phyloP scores from a whole-genome alignment of 1,140 invertebrate genomes.

The Orius insidiosus region DNA sequence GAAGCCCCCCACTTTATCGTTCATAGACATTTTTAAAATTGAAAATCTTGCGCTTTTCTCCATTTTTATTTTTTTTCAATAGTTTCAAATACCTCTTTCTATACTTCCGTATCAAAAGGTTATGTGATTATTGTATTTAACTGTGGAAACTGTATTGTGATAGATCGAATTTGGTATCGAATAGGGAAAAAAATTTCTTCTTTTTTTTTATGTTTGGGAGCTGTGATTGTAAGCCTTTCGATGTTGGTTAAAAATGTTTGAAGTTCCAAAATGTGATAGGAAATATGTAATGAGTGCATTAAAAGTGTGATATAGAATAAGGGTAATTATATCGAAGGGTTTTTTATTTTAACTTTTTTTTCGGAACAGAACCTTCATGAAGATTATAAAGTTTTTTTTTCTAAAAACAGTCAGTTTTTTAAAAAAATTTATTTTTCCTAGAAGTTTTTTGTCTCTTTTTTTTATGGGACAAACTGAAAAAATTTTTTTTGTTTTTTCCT shows the following conservation, averaged over 20 bases:
- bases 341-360: neutral
- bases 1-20: no score
- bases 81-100: neutral
- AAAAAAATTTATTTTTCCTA: no score
- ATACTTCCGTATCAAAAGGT: constrained; percentile 6
- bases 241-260: constrained; percentile 1
- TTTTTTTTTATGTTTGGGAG: neutral
- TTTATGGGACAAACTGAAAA: no score
- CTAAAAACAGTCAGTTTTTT: neutral
- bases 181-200: constrained; percentile 7
- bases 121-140: constrained; percentile 15
- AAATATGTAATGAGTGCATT: constrained; percentile 13
- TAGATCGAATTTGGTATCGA: constrained; percentile 14
- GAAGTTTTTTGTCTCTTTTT: no score
- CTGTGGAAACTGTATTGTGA: constrained; percentile 12
- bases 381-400: neutral
- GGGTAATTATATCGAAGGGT: constrained; percentile 1
- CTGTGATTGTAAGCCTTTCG: constrained; percentile 3
- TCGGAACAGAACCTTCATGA: neutral
- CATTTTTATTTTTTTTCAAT: constrained; percentile 1
- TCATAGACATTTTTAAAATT: no score
- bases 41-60: no score
- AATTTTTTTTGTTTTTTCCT: no score
- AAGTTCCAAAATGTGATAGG: constrained; percentile 11
- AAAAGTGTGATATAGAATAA: constrained; percentile 15